phyloP scores from a whole-genome alignment of 2,113 vertebrate species.

The Platichthys stellatus region DNA sequence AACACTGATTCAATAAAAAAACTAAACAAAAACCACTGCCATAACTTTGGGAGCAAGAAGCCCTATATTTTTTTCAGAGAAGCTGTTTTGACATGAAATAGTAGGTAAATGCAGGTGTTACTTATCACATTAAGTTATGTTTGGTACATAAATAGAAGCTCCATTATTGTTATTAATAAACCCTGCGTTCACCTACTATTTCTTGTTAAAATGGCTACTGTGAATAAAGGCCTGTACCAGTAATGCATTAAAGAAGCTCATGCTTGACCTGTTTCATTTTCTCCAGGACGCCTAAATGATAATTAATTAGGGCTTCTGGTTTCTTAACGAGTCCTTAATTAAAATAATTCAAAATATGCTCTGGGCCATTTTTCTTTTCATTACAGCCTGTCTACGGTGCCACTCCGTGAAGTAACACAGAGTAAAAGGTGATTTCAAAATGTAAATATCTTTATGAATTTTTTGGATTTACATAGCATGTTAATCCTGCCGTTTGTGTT shows the following conservation, averaged over 20 bases:
- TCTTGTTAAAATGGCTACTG: neutral
- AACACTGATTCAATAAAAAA: neutral
- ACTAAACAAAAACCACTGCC: neutral
- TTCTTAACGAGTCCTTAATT: conserved; percentile 21
- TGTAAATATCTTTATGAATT: neutral
- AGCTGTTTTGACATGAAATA: neutral
- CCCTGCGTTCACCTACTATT: neutral
- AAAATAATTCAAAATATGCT: conserved; percentile 15
- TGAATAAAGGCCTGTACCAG: neutral
- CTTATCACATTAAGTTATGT: neutral
- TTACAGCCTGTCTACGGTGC: conserved; percentile 4
- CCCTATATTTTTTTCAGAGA: neutral
- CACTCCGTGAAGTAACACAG: neutral
- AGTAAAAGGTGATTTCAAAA: neutral
- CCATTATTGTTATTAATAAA: neutral
- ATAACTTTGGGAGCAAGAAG: neutral
- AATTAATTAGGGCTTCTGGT: conserved; percentile 29
- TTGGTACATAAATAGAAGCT: neutral
- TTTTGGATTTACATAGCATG: neutral
- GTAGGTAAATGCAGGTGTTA: neutral
- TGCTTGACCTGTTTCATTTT: conserved; percentile 22
- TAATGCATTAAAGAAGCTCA: conserved; percentile 3
- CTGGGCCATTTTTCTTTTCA: conserved; percentile 4
- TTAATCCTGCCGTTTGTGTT: too few species aligned
- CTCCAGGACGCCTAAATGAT: conserved; percentile 10